phyloP scores from a whole-genome alignment of 37 sponge, comb jelly and placozoan species.

The Haliclona indistincta region DNA sequence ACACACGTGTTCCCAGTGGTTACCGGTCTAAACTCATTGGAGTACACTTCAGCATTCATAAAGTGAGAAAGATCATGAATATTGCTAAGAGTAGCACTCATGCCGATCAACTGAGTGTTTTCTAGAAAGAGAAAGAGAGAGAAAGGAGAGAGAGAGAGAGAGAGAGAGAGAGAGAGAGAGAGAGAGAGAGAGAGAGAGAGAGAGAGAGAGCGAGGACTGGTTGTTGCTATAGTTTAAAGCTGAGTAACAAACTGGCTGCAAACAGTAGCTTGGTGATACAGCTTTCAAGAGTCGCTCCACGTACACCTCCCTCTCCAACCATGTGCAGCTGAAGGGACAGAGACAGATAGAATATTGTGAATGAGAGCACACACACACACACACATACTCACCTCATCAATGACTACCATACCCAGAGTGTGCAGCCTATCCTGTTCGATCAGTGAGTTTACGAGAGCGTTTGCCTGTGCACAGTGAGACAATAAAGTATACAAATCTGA shows the following conservation, averaged over 20 bases:
- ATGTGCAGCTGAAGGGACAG: slow-evolving; percentile 79
- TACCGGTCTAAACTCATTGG: slow-evolving; percentile 88
- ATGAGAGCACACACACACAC: too few relatives aligned
- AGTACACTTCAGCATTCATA: slow-evolving; percentile 68
- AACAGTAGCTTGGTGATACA: slow-evolving; percentile 81
- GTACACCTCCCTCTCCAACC: slow-evolving; percentile 86
- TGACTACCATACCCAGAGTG: slow-evolving; percentile 82
- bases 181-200: slow-evolving; percentile 16
- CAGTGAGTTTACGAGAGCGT: slow-evolving; percentile 79
- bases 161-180: slow-evolving; percentile 5
- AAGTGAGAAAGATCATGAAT: slow-evolving; percentile 73
- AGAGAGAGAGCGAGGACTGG: slow-evolving; percentile 9
- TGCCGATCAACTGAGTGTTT: slow-evolving; percentile 75
- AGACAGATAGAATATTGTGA: background rate
- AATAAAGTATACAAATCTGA: background rate
- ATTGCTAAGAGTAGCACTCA: slow-evolving; percentile 97
- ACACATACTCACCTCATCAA: slow-evolving; percentile 82
- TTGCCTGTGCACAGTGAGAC: slow-evolving; percentile 49
- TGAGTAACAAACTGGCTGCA: slow-evolving; percentile 21
- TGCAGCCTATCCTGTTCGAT: slow-evolving; percentile 61
- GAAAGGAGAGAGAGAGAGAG: slow-evolving; percentile 12
- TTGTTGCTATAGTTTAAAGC: too few relatives aligned
- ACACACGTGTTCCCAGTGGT: too few relatives aligned
- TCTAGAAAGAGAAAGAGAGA: slow-evolving; percentile 9
- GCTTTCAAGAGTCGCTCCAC: slow-evolving; percentile 89